Percentiles rank a stretch among this genome's conserved stretches.
Evolutionary conservation across 1,140 invertebrate genomes (phyloP).

Genomic region (Plutomurus gul): DNA sequence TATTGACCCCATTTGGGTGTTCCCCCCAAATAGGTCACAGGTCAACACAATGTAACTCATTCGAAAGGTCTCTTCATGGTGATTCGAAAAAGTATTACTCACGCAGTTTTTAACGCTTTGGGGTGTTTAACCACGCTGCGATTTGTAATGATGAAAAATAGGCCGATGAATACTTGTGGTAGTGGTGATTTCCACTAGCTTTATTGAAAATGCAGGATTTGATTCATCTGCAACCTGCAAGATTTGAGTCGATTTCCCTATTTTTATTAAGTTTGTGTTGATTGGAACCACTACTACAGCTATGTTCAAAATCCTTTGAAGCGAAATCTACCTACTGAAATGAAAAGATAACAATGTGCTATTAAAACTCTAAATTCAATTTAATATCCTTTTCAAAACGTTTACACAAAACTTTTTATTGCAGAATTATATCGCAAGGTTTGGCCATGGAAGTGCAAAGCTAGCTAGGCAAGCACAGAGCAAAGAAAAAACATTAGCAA

Average conservation of each 20-base stretch:
- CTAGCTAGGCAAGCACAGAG: conserved; percentile 97
- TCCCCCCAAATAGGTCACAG: no score
- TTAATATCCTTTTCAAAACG: background rate
- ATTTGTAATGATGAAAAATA: conserved; percentile 58
- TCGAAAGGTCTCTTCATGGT: no score
- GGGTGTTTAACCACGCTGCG: no score
- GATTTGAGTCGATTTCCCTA: conserved; percentile 19
- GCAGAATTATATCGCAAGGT: conserved; percentile 96
- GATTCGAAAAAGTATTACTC: no score
- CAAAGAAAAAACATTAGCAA: conserved; percentile 98
- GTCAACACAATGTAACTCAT: no score
- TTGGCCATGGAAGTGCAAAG: conserved; percentile 99
- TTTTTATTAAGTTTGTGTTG: background rate
- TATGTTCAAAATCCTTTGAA: conserved; percentile 27
- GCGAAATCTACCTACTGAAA: conserved; percentile 25
- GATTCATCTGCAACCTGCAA: background rate
- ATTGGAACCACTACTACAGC: background rate
- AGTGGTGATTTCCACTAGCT: background rate
- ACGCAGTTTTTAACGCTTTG: no score
- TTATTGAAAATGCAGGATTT: background rate
- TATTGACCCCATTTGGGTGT: no score
- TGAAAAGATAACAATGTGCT: no score
- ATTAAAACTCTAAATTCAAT: no score
- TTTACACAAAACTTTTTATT: conserved; percentile 35
- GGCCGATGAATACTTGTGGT: conserved; percentile 56